Evolutionary conservation across 2,797 vertebrate species (phyloP), one percentile per base, ranked within the genome.

Genomic region (Mus minutoides): DNA sequence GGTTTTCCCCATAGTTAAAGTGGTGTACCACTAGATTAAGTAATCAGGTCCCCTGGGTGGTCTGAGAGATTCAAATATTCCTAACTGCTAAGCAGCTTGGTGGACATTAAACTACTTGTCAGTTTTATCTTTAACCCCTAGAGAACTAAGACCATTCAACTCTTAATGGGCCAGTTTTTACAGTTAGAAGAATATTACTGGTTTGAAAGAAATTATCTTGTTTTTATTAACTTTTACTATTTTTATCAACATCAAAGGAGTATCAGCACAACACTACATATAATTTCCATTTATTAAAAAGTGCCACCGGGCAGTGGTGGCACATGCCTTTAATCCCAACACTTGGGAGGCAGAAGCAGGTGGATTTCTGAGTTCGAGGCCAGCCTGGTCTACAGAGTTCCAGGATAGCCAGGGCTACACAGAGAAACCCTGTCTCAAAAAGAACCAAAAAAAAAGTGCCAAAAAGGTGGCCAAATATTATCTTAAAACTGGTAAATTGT

Each of bases 231-330:
- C 69, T 29, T 92, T 85, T 54, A 69, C 85, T 43, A 43, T 34
- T 73, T 76, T 62, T 80, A 92, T 90, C 92, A 92, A 84, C 40
- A 75, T 88, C 37, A 93, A 60, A 34, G 22, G 90, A 76, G 43
- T 11, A 88, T 67, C 31, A 84, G 37, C 69, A 94, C 96, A 9
- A 67, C 82, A 62, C 88, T 88, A 62, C 2, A 40, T 73, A 54
- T 52, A 83, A 88, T 94, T 95, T 24, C 31, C 22, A 88, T 91
- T 88, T 93, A 92, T 97, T 93, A 86, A 93, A 82, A 95, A 19
- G 26, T 82, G 69, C 11, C 40, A 52, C n/a, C n/a, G n/a, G n/a
- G n/a, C n/a, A n/a, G n/a, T n/a, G n/a, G n/a, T n/a, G n/a, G n/a
- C n/a, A n/a, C n/a, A n/a, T n/a, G n/a, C n/a, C n/a, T n/a, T n/a